phyloP scores from a whole-genome alignment of 2,888 invertebrate genomes.

The Cryptosula pallasiana region DNA sequence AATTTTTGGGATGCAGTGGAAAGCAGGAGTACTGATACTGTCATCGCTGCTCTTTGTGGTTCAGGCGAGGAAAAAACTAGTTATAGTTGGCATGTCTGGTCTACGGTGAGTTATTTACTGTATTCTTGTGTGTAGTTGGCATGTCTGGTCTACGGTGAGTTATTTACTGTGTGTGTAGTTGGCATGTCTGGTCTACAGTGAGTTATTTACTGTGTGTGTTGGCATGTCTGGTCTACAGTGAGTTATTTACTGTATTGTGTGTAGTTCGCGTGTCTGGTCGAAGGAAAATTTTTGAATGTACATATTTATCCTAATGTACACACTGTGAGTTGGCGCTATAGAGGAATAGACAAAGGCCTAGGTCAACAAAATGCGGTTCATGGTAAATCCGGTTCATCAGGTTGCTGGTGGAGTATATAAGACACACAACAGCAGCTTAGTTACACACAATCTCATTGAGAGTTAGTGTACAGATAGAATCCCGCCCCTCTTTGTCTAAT shows the following conservation, averaged over 20 bases:
- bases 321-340: too few relatives aligned
- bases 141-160: conserved; percentile 15
- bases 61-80: background rate
- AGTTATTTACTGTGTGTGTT: background rate
- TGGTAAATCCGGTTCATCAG: too few relatives aligned
- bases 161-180: background rate
- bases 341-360: too few relatives aligned
- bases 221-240: conserved; percentile 10
- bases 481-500: too few relatives aligned
- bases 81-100: conserved; percentile 19
- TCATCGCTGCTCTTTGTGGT: background rate
- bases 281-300: background rate
- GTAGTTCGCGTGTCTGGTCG: conserved; percentile 6
- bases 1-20: background rate
- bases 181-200: conserved; percentile 10
- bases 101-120: background rate
- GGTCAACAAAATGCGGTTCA: too few relatives aligned
- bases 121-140: background rate
- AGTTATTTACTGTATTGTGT: background rate
- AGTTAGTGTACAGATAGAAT: too few relatives aligned
- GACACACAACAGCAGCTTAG: too few relatives aligned
- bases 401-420: too few relatives aligned
- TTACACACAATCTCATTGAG: too few relatives aligned
- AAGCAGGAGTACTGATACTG: background rate
- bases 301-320: too few relatives aligned